Conservation (phyloP, 2,113 vertebrate genomes). For the Hyla sarda region DNA sequence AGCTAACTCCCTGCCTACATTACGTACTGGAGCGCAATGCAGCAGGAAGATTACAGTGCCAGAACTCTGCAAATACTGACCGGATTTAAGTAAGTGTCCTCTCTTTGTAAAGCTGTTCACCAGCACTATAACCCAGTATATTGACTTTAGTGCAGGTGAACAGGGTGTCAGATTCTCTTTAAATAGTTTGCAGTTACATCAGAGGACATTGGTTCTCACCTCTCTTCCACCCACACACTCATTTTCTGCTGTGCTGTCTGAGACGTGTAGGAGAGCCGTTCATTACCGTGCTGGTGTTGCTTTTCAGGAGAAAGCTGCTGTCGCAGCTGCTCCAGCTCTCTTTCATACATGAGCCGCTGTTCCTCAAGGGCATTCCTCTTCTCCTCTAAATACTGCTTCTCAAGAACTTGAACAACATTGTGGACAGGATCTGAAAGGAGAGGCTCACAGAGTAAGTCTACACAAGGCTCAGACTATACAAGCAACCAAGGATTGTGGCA, state of each 20-base stretch:
- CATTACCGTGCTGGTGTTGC: conserved; percentile 77
- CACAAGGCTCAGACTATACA: neutral
- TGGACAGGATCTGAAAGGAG: conserved; percentile 86
- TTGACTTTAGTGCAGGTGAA: no score
- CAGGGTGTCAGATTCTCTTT: no score
- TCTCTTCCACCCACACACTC: conserved; percentile 92
- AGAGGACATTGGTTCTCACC: no score
- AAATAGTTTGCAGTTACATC: no score
- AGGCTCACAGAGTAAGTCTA: neutral
- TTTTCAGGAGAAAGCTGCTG: conserved; percentile 93
- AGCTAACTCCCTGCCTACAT: no score
- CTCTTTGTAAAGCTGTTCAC: no score
- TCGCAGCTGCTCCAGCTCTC: conserved; percentile 89
- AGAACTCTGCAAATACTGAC: no score
- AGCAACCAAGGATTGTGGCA: neutral
- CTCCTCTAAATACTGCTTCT: conserved; percentile 96
- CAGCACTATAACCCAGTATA: no score
- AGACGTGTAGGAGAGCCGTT: conserved; percentile 81
- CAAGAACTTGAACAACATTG: conserved; percentile 92
- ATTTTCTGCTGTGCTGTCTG: conserved; percentile 85
- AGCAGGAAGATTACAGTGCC: no score
- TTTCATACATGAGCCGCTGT: conserved; percentile 94
- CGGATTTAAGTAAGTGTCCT: no score
- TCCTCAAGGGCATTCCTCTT: conserved; percentile 93
- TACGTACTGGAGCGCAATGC: no score